Evolutionary conservation across 1,140 invertebrate genomes (phyloP).

Genomic region (Trichomalopsis sarcophagae): DNA sequence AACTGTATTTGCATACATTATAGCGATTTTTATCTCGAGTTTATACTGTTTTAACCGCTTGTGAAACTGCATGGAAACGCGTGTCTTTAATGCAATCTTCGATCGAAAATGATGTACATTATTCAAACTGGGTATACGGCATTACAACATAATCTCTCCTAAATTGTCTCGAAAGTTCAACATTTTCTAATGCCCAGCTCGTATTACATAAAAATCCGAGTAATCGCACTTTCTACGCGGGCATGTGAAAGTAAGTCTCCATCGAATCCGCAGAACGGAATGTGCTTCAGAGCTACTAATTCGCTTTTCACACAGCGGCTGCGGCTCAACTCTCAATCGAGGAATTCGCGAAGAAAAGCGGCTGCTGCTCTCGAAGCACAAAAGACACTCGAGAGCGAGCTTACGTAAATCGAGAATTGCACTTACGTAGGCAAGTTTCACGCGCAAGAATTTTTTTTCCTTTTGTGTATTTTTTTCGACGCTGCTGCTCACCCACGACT

Average conservation of each 20-base stretch:
- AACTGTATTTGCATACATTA: not conserved
- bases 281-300: conserved; percentile 3
- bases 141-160: not conserved
- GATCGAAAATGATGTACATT: not conserved
- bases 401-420: conserved; percentile 64
- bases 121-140: too few relatives aligned
- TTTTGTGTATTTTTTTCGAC: conserved; percentile 50
- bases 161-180: not conserved
- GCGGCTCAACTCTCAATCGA: not conserved
- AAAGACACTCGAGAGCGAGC: conserved; percentile 55
- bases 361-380: conserved; percentile 10
- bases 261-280: not conserved
- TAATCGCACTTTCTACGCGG: not conserved
- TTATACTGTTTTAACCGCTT: not conserved
- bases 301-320: not conserved
- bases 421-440: conserved; percentile 57
- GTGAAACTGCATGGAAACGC: not conserved
- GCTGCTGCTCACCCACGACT: conserved; percentile 27
- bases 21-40: not conserved
- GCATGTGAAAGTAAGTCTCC: not conserved
- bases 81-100: not conserved
- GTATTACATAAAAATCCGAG: not conserved
- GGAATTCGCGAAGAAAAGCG: conserved; percentile 27
- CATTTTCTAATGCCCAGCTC: not conserved
- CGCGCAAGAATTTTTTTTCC: not conserved